A percentile compares a stretch with the other conserved stretches of the same genome.
phyloP scores from a whole-genome alignment of 2,797 vertebrate genomes.

The Anas flavirostris region DNA sequence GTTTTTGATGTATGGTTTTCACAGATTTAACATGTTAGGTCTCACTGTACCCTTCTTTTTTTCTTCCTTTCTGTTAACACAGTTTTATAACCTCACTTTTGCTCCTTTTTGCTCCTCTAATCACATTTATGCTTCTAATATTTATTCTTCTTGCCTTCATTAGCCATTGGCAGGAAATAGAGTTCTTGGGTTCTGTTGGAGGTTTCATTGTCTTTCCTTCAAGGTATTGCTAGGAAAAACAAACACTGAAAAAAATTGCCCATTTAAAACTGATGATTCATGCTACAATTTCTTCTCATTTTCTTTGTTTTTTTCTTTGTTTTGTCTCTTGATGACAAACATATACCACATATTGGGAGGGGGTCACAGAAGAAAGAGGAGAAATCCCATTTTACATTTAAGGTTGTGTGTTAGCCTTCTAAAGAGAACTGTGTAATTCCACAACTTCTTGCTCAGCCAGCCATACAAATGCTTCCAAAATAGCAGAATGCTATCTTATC shows the following conservation, averaged over 20 bases:
- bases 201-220: not conserved
- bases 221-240: not conserved
- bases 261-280: not conserved
- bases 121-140: not conserved
- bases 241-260: not conserved
- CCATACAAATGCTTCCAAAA: not conserved
- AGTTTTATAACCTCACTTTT: not conserved
- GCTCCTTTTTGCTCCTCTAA: not conserved
- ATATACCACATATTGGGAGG: not conserved
- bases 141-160: not conserved
- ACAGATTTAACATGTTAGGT: not conserved
- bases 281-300: not conserved
- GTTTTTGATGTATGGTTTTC: not conserved
- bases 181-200: fast-evolving
- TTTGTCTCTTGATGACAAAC: not conserved
- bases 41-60: not conserved
- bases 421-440: not conserved
- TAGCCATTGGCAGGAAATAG: not conserved
- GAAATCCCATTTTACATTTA: not conserved
- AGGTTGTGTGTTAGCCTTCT: not conserved
- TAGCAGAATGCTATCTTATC: not conserved
- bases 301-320: not conserved
- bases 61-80: not conserved
- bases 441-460: not conserved
- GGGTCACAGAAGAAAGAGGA: not conserved